Evolutionary conservation across 2,113 vertebrate species (phyloP).

Genomic region (Ochotona princeps): DNA sequence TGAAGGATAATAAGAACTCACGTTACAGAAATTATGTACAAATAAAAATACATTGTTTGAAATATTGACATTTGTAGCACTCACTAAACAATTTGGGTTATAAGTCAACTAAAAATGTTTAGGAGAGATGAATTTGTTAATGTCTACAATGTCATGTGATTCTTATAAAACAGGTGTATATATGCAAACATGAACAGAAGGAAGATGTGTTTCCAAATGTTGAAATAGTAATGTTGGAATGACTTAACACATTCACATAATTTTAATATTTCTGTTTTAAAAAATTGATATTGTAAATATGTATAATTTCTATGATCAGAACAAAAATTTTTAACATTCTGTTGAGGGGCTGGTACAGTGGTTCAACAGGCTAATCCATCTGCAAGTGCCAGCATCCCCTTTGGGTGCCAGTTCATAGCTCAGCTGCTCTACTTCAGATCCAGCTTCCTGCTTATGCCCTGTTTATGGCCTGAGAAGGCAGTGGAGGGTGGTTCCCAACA

Average conservation of each 20-base stretch:
- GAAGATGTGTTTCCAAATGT: not conserved
- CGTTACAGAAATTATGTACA: constrained; percentile 8
- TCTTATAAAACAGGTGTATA: not conserved
- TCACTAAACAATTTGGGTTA: not conserved
- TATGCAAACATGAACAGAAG: not conserved
- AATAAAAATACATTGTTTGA: constrained; percentile 6
- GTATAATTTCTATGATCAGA: not conserved
- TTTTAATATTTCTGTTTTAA: constrained; percentile 4
- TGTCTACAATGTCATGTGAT: not conserved
- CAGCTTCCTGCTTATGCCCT: too few relatives aligned
- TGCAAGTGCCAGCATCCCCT: too few relatives aligned
- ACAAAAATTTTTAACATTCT: not conserved
- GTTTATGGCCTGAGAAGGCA: too few relatives aligned
- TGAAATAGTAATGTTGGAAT: not conserved
- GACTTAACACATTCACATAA: not conserved
- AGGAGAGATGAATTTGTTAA: not conserved
- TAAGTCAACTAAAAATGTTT: constrained; percentile 19
- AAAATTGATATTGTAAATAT: constrained; percentile 12
- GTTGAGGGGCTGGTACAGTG: too few relatives aligned
- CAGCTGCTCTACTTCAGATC: too few relatives aligned
- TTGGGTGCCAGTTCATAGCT: too few relatives aligned
- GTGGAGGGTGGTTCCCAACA: too few relatives aligned
- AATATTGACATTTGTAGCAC: not conserved
- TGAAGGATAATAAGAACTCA: not conserved
- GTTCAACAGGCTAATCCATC: too few relatives aligned